Evolutionary conservation across 53 echinoderm and acorn worm species (phyloP).

Genomic region (Pentamera pediparva): DNA sequence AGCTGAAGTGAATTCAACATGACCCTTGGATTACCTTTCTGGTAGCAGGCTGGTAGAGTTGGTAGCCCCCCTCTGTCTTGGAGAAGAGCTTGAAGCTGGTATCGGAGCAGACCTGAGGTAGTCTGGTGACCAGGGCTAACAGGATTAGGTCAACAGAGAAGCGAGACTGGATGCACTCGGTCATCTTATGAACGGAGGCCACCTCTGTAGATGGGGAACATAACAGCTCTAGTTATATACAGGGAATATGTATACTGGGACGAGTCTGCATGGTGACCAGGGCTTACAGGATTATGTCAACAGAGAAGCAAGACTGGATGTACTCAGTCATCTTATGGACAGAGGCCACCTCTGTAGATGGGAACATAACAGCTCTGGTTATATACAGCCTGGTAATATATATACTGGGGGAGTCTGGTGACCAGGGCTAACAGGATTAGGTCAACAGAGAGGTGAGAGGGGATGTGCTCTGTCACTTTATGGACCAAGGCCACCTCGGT

Average conservation of each 20-base stretch:
- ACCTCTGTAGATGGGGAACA: constrained; percentile 63
- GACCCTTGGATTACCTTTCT: not conserved
- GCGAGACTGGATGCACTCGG: constrained; percentile 47
- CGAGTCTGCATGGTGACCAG: too few species aligned
- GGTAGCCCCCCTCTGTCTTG: not conserved
- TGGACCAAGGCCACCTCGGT: constrained; percentile 69
- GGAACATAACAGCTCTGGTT: too few species aligned
- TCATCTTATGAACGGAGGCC: constrained; percentile 62
- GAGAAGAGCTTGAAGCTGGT: constrained; percentile 44
- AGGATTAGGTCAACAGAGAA: constrained; percentile 68
- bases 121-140: constrained; percentile 54
- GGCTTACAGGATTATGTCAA: constrained; percentile 60
- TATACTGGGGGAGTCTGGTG: constrained; percentile 44
- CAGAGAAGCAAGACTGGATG: constrained; percentile 59
- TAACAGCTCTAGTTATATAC: too few species aligned
- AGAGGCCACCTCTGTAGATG: constrained; percentile 65
- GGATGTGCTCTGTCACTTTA: constrained; percentile 49
- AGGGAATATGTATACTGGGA: too few species aligned
- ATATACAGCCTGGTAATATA: too few species aligned
- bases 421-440: constrained; percentile 59
- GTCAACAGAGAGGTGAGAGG: constrained; percentile 61
- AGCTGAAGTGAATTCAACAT: not conserved
- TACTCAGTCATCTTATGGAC: constrained; percentile 56
- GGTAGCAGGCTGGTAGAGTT: constrained; percentile 49
- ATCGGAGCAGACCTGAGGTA: constrained; percentile 60